Conservation (phyloP, 2,113 vertebrate genomes). For the Prunella fulvescens region DNA sequence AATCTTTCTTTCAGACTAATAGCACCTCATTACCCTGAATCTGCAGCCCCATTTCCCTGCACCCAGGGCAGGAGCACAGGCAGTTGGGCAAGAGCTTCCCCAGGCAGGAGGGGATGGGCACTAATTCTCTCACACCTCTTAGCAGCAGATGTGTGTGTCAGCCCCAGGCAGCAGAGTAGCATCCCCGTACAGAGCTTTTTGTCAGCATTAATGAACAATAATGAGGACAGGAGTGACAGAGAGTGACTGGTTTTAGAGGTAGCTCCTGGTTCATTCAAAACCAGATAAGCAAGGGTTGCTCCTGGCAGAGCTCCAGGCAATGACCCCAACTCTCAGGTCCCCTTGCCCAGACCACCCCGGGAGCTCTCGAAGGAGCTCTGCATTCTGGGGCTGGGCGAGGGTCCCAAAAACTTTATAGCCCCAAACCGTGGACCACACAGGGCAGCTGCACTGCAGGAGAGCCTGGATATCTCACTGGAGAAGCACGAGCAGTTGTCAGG, state of each 20-base stretch:
- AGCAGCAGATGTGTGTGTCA: rapidly evolving
- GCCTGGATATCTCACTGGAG: background rate
- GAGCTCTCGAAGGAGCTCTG: background rate
- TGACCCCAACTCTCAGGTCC: background rate
- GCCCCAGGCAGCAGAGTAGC: background rate
- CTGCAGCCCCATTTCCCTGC: background rate
- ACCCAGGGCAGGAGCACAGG: background rate
- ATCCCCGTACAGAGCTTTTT: background rate
- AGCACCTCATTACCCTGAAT: background rate
- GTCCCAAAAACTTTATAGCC: background rate
- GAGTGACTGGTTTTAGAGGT: background rate
- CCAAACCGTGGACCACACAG: background rate
- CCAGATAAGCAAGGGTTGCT: background rate
- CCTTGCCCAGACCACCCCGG: background rate
- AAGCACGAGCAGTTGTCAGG: background rate
- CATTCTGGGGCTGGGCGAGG: rapidly evolving
- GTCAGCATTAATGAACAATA: background rate
- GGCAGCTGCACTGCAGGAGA: background rate
- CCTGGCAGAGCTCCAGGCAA: background rate
- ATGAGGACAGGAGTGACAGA: background rate
- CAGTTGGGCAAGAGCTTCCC: background rate
- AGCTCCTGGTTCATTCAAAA: background rate
- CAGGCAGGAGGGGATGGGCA: background rate
- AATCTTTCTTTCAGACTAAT: background rate
- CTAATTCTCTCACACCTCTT: background rate